phyloP scores from a whole-genome alignment of 2,113 vertebrate species.

The Shinisaurus crocodilurus region DNA sequence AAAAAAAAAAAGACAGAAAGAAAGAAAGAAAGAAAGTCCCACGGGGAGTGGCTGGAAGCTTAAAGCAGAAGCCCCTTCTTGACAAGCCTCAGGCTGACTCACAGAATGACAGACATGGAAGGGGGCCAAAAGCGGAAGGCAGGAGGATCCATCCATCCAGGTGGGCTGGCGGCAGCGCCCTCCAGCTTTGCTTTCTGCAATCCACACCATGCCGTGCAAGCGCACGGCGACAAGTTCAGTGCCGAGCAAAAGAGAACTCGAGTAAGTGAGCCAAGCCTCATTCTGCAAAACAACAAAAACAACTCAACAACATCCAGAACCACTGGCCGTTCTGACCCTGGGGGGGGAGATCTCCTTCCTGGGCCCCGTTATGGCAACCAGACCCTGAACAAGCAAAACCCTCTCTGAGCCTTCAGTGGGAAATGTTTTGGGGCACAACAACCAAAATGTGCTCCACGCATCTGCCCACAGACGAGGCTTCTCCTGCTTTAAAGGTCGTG shows the following conservation, averaged over 20 bases:
- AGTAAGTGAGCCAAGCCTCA: background rate
- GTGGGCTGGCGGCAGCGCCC: background rate
- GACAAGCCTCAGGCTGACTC: too few relatives aligned
- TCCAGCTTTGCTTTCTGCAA: background rate
- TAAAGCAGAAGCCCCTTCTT: too few relatives aligned
- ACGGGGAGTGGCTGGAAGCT: background rate
- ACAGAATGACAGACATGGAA: background rate
- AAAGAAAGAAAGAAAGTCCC: background rate
- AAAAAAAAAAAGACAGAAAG: too few relatives aligned
- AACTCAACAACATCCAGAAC: background rate
- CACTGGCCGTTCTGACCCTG: too few relatives aligned
- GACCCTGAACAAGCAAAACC: background rate
- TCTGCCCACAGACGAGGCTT: too few relatives aligned
- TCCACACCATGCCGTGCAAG: background rate
- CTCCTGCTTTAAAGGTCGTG: too few relatives aligned
- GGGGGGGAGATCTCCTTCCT: too few relatives aligned
- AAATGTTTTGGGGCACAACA: too few relatives aligned
- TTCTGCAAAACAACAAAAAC: too few relatives aligned
- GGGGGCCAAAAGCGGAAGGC: background rate
- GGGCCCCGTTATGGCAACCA: background rate
- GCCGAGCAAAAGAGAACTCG: background rate
- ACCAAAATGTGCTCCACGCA: too few relatives aligned
- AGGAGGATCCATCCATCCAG: too few relatives aligned
- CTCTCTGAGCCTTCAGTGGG: background rate
- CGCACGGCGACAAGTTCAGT: accelerated